A percentile compares a stretch with the other conserved stretches of the same genome.
These are phyloP conservation scores for Anadara kagoshimensis DNA, from an alignment of 1,140 invertebrate species.

Conservation along the genomic window DNA sequence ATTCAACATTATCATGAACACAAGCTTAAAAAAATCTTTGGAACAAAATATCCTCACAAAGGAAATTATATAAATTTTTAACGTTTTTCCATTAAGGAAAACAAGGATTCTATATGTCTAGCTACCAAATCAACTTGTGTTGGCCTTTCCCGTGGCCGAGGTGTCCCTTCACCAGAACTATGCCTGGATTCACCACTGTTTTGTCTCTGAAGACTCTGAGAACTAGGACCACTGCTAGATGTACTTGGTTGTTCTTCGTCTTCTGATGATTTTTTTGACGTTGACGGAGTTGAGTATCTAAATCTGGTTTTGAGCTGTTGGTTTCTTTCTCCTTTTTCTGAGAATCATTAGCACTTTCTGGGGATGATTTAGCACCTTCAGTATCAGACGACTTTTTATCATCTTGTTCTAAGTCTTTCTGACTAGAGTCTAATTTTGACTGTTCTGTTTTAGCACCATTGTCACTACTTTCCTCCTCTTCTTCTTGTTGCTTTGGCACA, in stretches of 20 bases:
- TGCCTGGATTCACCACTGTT: constrained; percentile 19
- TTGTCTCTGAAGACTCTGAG: constrained; percentile 10
- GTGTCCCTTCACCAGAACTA: constrained; percentile 19
- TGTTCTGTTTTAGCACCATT: constrained; percentile 1
- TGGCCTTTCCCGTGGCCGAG: constrained; percentile 46
- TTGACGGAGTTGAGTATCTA: too few species aligned
- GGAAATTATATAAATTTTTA: not conserved
- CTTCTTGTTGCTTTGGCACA: too few species aligned
- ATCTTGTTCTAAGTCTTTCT: not conserved
- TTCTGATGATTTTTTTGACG: not conserved
- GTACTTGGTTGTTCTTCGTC: constrained; percentile 21
- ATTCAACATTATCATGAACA: too few species aligned
- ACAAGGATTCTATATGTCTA: constrained; percentile 61
- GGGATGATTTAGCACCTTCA: not conserved
- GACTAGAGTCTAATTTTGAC: constrained; percentile 5
- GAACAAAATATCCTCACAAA: too few species aligned
- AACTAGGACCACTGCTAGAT: not conserved
- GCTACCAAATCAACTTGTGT: constrained; percentile 59
- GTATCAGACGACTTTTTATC: not conserved
- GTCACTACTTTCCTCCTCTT: not conserved
- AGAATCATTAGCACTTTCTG: too few species aligned
- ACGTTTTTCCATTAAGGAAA: constrained; percentile 53
- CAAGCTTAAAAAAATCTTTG: too few species aligned
- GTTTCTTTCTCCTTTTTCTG: too few species aligned
- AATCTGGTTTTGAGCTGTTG: not conserved